Conservation (phyloP, 2,888 invertebrate species). For the Brenthis ino region DNA sequence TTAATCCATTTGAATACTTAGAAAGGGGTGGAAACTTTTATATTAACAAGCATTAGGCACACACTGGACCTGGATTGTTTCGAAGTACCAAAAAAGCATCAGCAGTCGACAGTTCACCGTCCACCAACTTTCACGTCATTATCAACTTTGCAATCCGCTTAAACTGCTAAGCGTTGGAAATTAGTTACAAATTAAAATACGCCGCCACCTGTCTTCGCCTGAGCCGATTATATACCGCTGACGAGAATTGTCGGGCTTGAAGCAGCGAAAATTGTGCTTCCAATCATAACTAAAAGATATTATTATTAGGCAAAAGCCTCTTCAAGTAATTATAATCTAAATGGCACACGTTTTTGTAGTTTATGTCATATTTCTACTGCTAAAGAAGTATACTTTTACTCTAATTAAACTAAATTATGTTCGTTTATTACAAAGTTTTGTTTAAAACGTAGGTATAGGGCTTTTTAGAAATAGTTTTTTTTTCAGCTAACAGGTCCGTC, state of each 20-base stretch:
- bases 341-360: too few relatives aligned
- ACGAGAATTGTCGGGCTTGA: constrained; percentile 39
- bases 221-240: constrained; percentile 63
- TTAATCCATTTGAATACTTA: constrained; percentile 14
- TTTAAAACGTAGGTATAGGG: too few relatives aligned
- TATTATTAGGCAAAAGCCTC: background rate
- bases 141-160: constrained; percentile 74
- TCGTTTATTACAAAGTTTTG: too few relatives aligned
- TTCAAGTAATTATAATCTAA: background rate
- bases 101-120: constrained; percentile 21
- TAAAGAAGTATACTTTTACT: too few relatives aligned
- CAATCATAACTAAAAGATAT: background rate
- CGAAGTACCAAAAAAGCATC: constrained; percentile 36
- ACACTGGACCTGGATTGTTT: constrained; percentile 25
- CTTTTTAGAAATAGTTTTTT: too few relatives aligned
- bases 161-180: constrained; percentile 62
- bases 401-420: too few relatives aligned
- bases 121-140: constrained; percentile 58
- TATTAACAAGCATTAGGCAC: constrained; percentile 15
- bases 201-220: constrained; percentile 54
- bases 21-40: constrained; percentile 5
- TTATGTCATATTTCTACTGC: too few relatives aligned
- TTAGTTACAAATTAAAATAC: constrained; percentile 74
- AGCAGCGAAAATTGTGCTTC: constrained; percentile 29
- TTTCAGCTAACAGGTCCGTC: too few relatives aligned